Conservation (phyloP, 2,113 vertebrate species). For the Fukomys damarensis region DNA sequence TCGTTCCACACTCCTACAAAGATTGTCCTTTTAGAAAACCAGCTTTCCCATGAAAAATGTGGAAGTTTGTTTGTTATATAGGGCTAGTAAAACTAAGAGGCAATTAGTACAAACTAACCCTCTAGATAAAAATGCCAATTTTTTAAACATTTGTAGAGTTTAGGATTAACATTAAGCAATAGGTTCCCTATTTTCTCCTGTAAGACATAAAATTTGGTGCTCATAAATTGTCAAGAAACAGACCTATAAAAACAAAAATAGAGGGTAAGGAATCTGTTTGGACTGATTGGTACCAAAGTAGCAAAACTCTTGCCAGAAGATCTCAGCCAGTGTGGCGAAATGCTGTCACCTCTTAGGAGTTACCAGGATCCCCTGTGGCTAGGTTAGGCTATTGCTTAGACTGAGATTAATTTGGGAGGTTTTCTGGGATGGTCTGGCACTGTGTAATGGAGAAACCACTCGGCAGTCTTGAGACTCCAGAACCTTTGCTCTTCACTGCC, state of each 20-base stretch:
- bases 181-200: slow-evolving; percentile 23
- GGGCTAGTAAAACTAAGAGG: slow-evolving; percentile 66
- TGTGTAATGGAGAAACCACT: neutral
- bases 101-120: slow-evolving; percentile 57
- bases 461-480: neutral
- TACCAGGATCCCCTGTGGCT: neutral
- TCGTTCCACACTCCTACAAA: slow-evolving; percentile 32
- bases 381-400: neutral
- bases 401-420: neutral
- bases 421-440: neutral
- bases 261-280: neutral
- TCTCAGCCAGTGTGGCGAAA: neutral
- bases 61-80: slow-evolving; percentile 36
- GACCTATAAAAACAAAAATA: neutral
- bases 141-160: slow-evolving; percentile 3
- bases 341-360: neutral
- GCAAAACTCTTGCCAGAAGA: neutral
- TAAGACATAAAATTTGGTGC: slow-evolving; percentile 11
- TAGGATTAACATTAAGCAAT: slow-evolving; percentile 37
- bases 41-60: slow-evolving; percentile 50
- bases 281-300: neutral
- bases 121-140: slow-evolving; percentile 48
- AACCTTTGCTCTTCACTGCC: neutral
- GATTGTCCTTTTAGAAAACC: slow-evolving; percentile 26
- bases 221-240: slow-evolving; percentile 1